Conservation (phyloP, 1,140 invertebrate genomes). For the Tetraneura akinire region DNA sequence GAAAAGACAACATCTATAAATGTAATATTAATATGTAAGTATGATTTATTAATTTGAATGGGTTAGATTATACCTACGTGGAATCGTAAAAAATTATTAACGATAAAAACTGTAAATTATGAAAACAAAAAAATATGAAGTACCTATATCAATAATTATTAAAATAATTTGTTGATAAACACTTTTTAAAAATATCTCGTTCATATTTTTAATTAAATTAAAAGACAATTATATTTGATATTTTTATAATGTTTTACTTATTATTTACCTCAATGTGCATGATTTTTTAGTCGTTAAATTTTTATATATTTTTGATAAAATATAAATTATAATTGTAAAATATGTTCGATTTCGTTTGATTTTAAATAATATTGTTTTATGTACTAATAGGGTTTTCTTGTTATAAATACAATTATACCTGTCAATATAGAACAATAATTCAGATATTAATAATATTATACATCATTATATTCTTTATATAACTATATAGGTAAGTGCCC, state of each 20-base stretch:
- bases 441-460: neutral
- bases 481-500: neutral
- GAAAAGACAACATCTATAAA: too few species aligned
- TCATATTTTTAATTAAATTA: too few species aligned
- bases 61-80: too few species aligned
- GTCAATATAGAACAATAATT: neutral
- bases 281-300: constrained; percentile 44
- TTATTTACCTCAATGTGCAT: constrained; percentile 52
- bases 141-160: too few species aligned
- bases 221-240: too few species aligned
- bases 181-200: too few species aligned
- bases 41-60: too few species aligned
- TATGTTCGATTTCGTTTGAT: constrained; percentile 41
- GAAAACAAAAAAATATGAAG: too few species aligned
- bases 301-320: constrained; percentile 53
- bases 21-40: too few species aligned
- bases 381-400: neutral
- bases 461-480: neutral
- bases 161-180: too few species aligned
- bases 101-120: too few species aligned
- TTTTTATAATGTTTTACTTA: too few species aligned
- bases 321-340: constrained; percentile 51
- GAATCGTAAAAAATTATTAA: neutral
- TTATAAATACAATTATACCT: neutral
- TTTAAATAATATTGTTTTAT: constrained; percentile 28